Percentiles rank a stretch among this genome's conserved stretches.
phyloP scores from a whole-genome alignment of 2,888 invertebrate species.

The Ceramica pisi region DNA sequence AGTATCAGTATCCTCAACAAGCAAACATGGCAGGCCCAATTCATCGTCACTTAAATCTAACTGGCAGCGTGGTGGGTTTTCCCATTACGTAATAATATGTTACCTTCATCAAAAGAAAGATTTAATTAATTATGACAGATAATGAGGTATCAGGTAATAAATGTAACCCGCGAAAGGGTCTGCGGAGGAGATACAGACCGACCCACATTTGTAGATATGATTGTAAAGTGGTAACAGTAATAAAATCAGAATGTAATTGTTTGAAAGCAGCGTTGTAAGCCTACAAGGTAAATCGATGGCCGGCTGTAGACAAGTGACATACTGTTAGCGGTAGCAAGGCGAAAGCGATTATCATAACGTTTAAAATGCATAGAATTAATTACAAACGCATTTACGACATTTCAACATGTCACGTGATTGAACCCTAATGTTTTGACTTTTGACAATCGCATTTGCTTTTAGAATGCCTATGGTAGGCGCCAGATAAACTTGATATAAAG shows the following conservation, averaged over 20 bases:
- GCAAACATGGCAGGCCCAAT: neutral
- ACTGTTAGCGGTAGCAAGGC: too few relatives aligned
- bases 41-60: slow-evolving; percentile 3
- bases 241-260: neutral
- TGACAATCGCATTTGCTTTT: too few relatives aligned
- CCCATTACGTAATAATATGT: neutral
- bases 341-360: too few relatives aligned
- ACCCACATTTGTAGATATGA: neutral
- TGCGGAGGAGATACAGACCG: neutral
- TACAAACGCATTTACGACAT: too few relatives aligned
- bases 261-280: too few relatives aligned
- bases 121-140: slow-evolving; percentile 17
- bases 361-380: too few relatives aligned
- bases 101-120: slow-evolving; percentile 32
- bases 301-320: too few relatives aligned
- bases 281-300: neutral
- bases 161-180: neutral
- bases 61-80: neutral
- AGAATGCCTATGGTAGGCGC: too few relatives aligned
- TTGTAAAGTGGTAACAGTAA: neutral
- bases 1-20: neutral
- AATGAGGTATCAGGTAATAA: too few relatives aligned
- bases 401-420: too few relatives aligned
- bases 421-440: too few relatives aligned
- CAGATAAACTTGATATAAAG: too few relatives aligned